Evolutionary conservation across 2,888 invertebrate genomes (phyloP).

Genomic region (Idaea biselata): DNA sequence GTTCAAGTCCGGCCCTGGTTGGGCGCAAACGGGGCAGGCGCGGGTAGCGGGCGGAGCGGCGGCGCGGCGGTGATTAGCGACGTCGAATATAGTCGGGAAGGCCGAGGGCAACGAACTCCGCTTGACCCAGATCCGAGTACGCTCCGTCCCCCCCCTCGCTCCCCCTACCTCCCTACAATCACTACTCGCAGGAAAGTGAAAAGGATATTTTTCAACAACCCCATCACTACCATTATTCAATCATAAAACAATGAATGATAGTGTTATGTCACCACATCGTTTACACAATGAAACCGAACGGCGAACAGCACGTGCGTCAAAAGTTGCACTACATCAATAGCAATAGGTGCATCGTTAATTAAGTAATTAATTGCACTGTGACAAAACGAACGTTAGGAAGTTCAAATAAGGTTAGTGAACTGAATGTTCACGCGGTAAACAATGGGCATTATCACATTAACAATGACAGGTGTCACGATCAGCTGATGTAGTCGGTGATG

Average conservation of each 20-base stretch:
- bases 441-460: conserved; percentile 25
- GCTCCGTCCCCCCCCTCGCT: conserved; percentile 37
- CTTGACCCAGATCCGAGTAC: conserved; percentile 72
- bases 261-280: conserved; percentile 14
- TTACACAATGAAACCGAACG: conserved; percentile 11
- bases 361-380: conserved; percentile 22
- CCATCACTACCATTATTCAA: conserved; percentile 26
- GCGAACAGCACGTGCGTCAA: conserved; percentile 17
- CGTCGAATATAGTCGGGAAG: conserved; percentile 79
- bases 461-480: conserved; percentile 44
- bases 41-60: conserved; percentile 34
- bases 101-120: conserved; percentile 80
- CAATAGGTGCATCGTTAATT: conserved; percentile 13
- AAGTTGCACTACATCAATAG: not conserved
- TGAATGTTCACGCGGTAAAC: conserved; percentile 34
- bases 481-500: conserved; percentile 43
- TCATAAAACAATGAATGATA: conserved; percentile 12
- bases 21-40: conserved; percentile 35
- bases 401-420: conserved; percentile 31
- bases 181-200: conserved; percentile 68
- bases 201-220: conserved; percentile 55
- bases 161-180: conserved; percentile 18
- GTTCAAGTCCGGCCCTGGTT: conserved; percentile 47
- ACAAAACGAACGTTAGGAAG: conserved; percentile 25
- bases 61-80: conserved; percentile 66